phyloP scores from a whole-genome alignment of 2,113 vertebrate species.

The Tylochromis polylepis region DNA sequence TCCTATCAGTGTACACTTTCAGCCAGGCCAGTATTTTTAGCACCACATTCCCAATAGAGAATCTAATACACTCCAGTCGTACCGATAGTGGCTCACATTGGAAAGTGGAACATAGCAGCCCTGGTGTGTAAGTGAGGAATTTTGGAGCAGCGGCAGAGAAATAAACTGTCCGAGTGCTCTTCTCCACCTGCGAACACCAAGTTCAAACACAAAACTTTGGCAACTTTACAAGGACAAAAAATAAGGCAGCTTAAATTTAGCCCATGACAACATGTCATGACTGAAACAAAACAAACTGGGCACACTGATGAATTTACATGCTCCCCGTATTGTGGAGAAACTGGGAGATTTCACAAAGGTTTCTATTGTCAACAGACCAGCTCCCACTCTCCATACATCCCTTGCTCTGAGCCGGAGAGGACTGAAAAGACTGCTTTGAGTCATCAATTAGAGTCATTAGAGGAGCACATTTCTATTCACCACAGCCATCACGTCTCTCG shows the following conservation, averaged over 20 bases:
- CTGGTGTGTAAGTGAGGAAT: slow-evolving; percentile 57
- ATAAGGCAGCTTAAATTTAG: neutral
- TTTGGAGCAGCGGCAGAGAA: slow-evolving; percentile 18
- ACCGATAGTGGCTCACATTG: slow-evolving; percentile 46
- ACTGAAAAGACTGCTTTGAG: slow-evolving; percentile 27
- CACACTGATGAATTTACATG: slow-evolving; percentile 11
- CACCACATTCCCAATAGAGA: slow-evolving; percentile 69
- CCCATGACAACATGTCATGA: neutral
- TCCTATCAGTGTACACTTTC: slow-evolving; percentile 64
- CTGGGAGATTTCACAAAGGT: slow-evolving; percentile 35
- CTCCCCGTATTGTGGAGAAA: neutral
- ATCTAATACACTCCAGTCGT: slow-evolving; percentile 67
- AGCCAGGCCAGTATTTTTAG: slow-evolving; percentile 74
- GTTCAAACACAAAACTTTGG: slow-evolving; percentile 3
- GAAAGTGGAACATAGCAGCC: slow-evolving; percentile 57
- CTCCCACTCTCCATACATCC: slow-evolving; percentile 25
- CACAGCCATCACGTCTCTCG: neutral
- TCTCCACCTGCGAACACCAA: slow-evolving; percentile 17
- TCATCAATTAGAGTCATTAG: slow-evolving; percentile 21
- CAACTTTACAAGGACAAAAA: neutral
- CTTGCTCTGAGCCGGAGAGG: slow-evolving; percentile 5
- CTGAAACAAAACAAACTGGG: slow-evolving; percentile 17
- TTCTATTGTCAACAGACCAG: slow-evolving; percentile 29
- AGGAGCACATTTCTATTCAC: neutral
- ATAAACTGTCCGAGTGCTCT: neutral